Conservation (phyloP, 2,888 invertebrate genomes). For the Dynastes hyllus region DNA sequence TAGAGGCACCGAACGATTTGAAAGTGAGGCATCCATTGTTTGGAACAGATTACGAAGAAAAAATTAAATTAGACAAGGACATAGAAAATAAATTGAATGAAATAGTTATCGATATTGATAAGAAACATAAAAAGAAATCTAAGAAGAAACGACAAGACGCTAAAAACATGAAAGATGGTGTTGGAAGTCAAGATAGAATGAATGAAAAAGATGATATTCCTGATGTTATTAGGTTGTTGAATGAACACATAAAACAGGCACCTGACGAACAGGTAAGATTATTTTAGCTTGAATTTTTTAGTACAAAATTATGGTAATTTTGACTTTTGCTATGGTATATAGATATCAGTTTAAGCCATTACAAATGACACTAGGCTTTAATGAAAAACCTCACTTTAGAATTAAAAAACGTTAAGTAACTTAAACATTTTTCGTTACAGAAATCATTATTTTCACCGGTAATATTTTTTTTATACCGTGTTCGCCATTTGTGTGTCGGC, state of each 20-base stretch:
- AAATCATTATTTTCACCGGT: too few species aligned
- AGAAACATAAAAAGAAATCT: constrained; percentile 50
- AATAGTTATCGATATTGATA: constrained; percentile 18
- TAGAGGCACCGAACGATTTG: constrained; percentile 59
- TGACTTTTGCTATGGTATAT: too few species aligned
- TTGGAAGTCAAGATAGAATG: background rate
- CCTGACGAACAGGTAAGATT: background rate
- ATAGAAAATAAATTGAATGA: constrained; percentile 58
- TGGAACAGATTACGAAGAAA: constrained; percentile 61
- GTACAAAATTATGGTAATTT: too few species aligned
- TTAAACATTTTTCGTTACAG: too few species aligned
- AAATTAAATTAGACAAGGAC: constrained; percentile 60
- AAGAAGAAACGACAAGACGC: constrained; percentile 28
- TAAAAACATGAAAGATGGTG: constrained; percentile 1
- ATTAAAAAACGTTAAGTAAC: too few species aligned
- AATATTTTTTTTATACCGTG: too few species aligned
- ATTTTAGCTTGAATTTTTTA: background rate
- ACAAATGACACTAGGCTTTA: too few species aligned
- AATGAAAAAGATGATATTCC: constrained; percentile 58
- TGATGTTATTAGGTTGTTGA: constrained; percentile 42
- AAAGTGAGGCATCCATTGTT: constrained; percentile 65
- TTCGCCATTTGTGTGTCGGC: too few species aligned
- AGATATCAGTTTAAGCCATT: too few species aligned
- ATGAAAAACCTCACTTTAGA: too few species aligned
- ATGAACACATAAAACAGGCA: constrained; percentile 18